Base-by-base conservation (phyloP, 2,797 vertebrate genomes). In the Platalea minor region DNA sequence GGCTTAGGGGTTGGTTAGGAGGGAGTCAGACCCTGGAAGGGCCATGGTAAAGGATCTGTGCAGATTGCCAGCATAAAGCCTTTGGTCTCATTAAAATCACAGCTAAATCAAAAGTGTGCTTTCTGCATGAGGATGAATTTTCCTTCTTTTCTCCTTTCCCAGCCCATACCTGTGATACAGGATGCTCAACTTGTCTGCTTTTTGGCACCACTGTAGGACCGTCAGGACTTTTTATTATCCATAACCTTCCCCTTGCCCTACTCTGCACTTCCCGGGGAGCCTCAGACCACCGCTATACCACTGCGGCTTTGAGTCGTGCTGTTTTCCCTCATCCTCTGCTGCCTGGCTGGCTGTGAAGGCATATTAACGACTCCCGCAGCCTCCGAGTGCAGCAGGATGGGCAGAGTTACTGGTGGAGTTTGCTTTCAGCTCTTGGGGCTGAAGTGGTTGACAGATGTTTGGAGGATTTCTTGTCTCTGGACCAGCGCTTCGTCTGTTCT, bases 381-480 rank as follows among this genome's bases (percentile, higher is more conserved):
- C 91, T 84, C 68, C 0, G 1, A 53, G 69, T 80, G 69, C 83
- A 51, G 72, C 69, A 85, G 79, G 54, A 74, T 10, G n/a, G 54
- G 91, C 93, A 92, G 69, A 84, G 79, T 68, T 96, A 17, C 91
- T 51, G 74, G 64, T 2, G 4, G 69, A 63, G 68, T 39, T 63
- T 60, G 45, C 46, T 91, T 92, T 88, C 75, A 73, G 77, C 76
- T 91, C 51, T 88, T 4, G 0, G 51, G 64, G 80, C 88, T 89
- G 95, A 77, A 82, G 63, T 10, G 4, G 46, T 63, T 95, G 88
- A 90, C 94, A 93, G 85, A 89, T 95, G 82, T 96, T 95, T 43
- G 17, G 85, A 95, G 95, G 91, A 65, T 89, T 93, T 92, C 95
- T 97, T 89, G 88, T 65, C 78, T 92, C 93, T 37, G 80, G 78